Base-by-base conservation (phyloP, 2,888 invertebrate genomes). In the Epiblema foenella region DNA sequence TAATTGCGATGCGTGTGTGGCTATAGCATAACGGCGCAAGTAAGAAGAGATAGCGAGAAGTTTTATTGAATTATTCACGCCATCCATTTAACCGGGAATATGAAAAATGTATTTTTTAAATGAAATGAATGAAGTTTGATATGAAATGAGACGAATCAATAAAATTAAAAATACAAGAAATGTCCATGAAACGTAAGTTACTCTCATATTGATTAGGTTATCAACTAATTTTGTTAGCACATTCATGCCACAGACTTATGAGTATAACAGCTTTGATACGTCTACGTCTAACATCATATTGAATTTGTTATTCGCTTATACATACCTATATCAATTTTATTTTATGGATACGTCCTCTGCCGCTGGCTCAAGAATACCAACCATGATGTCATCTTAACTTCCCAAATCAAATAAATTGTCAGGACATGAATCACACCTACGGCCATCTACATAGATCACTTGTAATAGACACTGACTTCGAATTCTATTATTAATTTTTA, bases 31-130 rank as follows among this genome's bases (percentile, higher is more conserved):
- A 24, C 51, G 73, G 75, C 12, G 2, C 69, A 77, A 79, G 65
- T 11, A 12, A 75, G 12, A 64, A 77, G 75, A 65, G 62, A 7
- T 10, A 73, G 82, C 80, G 76, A 29, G 1, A 72, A 20, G 60
- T 24, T 18, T n/a, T 46, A 46, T 46, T 42, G 12, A 42, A 12
- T 42, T 42, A 1, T 33, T 33, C 33, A 33, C 33, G 12, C n/a
- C n/a, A n/a, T n/a, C n/a, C n/a, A 12, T 39, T 39, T 39, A 12
- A 0, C 37, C 37, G 37, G 11, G 10, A 37, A 10, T 37, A 37
- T 10, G 1, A 12, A 12, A 4, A 39, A 39, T 33, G 5, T 33
- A 24, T 24, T 3, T 24, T 24, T 24, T 24, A 24, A 24, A n/a
- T n/a, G n/a, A n/a, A n/a, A n/a, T n/a, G n/a, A n/a, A n/a, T n/a